phyloP scores from a whole-genome alignment of 2,797 vertebrate genomes.

The Crax fasciolata region DNA sequence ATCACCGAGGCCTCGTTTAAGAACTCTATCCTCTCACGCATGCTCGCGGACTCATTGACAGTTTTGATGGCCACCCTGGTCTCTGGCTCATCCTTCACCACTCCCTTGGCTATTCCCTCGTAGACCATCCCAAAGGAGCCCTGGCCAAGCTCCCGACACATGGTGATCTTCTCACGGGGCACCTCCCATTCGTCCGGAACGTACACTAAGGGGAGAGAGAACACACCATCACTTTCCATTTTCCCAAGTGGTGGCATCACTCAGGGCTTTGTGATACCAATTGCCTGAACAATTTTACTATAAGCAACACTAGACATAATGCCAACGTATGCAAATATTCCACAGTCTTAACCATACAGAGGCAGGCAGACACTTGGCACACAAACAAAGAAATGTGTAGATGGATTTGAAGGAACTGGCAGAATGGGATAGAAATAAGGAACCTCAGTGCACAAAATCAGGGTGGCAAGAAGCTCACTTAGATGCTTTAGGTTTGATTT shows the following conservation, averaged over 20 bases:
- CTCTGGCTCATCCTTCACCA: conserved; percentile 95
- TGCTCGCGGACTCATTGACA: conserved; percentile 96
- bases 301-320: not conserved
- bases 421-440: not conserved
- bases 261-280: accelerated
- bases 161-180: conserved; percentile 96
- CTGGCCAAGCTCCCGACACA: conserved; percentile 95
- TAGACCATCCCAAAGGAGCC: conserved; percentile 99
- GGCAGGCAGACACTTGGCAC: not conserved
- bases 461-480: not conserved
- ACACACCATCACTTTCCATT: not conserved
- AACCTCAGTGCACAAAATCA: not conserved
- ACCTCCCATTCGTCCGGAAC: conserved; percentile 99
- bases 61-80: conserved; percentile 98
- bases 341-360: not conserved
- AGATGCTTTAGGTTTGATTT: not conserved
- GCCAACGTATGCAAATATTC: accelerated
- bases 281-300: not conserved
- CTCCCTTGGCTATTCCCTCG: conserved; percentile 95
- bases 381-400: not conserved
- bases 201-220: conserved; percentile 86
- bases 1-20: conserved; percentile 98
- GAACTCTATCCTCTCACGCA: conserved; percentile 98
- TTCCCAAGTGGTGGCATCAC: accelerated
- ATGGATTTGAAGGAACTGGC: not conserved